A percentile compares a stretch with the other conserved stretches of the same genome.
Conservation (phyloP, 1,140 invertebrate species). For the Mesaphorura yosii region DNA sequence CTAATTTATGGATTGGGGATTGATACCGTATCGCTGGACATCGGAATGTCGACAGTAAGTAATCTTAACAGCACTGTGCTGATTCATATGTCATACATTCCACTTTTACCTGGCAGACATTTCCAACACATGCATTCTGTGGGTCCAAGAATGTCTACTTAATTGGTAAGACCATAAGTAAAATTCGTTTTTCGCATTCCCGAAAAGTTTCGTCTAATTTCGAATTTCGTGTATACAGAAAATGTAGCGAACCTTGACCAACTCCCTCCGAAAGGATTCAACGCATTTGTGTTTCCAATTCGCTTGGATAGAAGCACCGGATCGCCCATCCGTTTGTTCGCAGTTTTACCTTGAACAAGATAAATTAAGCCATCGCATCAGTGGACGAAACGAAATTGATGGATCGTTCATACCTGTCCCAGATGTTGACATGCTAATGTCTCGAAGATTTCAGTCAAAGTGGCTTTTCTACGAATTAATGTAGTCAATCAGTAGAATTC, state of each 20-base stretch:
- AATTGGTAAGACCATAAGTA: too few relatives aligned
- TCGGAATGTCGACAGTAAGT: background rate
- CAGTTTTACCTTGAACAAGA: too few relatives aligned
- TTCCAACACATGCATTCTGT: conserved; percentile 39
- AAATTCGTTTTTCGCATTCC: too few relatives aligned
- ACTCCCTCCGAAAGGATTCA: conserved; percentile 42
- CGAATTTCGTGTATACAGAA: too few relatives aligned
- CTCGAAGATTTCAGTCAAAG: too few relatives aligned
- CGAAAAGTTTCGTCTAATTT: too few relatives aligned
- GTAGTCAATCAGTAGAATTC: too few relatives aligned
- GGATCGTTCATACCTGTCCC: too few relatives aligned
- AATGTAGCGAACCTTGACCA: conserved; percentile 43
- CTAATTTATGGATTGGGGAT: conserved; percentile 2
- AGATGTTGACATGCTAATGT: too few relatives aligned
- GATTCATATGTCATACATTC: background rate
- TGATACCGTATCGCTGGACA: conserved; percentile 3
- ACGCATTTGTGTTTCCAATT: conserved; percentile 30
- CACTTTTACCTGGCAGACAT: conserved; percentile 20
- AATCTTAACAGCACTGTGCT: background rate
- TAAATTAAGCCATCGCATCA: too few relatives aligned
- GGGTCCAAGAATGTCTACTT: conserved; percentile 42
- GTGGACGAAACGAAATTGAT: too few relatives aligned
- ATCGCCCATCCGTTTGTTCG: conserved; percentile 40
- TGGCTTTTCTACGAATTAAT: too few relatives aligned
- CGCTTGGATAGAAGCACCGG: conserved; percentile 42